A percentile compares a stretch with the other conserved stretches of the same genome.
Evolutionary conservation across 2,797 vertebrate genomes (phyloP).

Genomic region (Tadarida brasiliensis): DNA sequence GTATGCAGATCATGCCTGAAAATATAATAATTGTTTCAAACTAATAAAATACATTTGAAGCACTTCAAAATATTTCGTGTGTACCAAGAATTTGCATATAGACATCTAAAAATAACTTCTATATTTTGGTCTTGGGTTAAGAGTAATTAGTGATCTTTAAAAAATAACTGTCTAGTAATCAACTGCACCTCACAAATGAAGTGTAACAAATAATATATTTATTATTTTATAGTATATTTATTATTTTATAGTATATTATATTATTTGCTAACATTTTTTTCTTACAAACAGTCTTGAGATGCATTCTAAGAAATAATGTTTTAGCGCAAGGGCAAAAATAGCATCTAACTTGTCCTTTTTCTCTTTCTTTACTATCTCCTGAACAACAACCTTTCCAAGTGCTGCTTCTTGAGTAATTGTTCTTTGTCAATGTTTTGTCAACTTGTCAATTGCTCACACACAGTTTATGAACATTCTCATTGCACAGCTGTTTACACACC

Average conservation of each 20-base stretch:
- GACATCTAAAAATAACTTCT: slow-evolving; percentile 6
- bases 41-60: slow-evolving; percentile 23
- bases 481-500: slow-evolving; percentile 45
- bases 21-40: slow-evolving; percentile 13
- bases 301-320: not conserved
- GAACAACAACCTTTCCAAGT: not conserved
- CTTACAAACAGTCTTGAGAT: not conserved
- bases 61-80: slow-evolving; percentile 6
- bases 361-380: not conserved
- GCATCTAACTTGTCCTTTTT: not conserved
- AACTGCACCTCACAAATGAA: not conserved
- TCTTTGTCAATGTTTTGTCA: slow-evolving; percentile 56
- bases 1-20: not conserved
- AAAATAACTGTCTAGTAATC: not conserved
- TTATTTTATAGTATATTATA: not conserved
- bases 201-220: not conserved
- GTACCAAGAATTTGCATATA: not conserved
- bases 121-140: slow-evolving; percentile 15
- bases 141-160: not conserved
- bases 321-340: not conserved
- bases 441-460: slow-evolving; percentile 32
- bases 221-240: not conserved
- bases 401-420: slow-evolving; percentile 31
- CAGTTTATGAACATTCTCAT: not conserved
- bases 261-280: not conserved